Percentiles rank a stretch among this genome's conserved stretches.
Conservation (phyloP, 1,140 invertebrate genomes). For the Sminthurinus signatus region DNA sequence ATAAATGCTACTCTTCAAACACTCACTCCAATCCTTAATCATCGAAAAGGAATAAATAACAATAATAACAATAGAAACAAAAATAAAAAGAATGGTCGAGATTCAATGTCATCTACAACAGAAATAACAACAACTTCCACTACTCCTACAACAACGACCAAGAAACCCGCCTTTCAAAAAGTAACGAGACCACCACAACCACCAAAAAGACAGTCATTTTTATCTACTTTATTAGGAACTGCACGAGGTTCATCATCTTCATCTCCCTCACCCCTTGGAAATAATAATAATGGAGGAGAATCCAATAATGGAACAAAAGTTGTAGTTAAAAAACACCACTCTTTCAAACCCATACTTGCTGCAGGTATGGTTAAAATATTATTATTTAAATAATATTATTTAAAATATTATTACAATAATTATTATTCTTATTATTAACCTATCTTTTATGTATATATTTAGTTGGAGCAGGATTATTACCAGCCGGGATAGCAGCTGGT, state of each 20-base stretch:
- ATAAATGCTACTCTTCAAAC: constrained; percentile 31
- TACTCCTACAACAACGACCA: neutral
- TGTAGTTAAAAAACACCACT: neutral
- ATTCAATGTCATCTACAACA: neutral
- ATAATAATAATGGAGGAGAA: no score
- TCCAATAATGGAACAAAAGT: neutral
- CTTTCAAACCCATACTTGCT: constrained; percentile 23
- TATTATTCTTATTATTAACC: no score
- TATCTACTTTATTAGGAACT: neutral
- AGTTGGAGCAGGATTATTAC: constrained; percentile 39
- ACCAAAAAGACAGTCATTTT: neutral
- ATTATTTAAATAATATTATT: no score
- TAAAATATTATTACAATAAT: no score
- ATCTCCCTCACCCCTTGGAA: neutral
- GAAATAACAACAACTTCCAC: neutral
- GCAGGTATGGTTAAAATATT: no score
- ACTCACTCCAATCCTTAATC: constrained; percentile 27
- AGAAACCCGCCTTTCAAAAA: neutral
- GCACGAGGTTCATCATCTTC: neutral
- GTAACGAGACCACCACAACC: no score
- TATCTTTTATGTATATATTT: no score
- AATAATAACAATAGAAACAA: neutral
- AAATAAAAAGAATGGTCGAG: neutral
- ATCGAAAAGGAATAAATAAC: constrained; percentile 2
- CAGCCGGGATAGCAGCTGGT: constrained; percentile 33